Evolutionary conservation across 2,888 invertebrate genomes (phyloP).

Genomic region (Morpho deidamia): DNA sequence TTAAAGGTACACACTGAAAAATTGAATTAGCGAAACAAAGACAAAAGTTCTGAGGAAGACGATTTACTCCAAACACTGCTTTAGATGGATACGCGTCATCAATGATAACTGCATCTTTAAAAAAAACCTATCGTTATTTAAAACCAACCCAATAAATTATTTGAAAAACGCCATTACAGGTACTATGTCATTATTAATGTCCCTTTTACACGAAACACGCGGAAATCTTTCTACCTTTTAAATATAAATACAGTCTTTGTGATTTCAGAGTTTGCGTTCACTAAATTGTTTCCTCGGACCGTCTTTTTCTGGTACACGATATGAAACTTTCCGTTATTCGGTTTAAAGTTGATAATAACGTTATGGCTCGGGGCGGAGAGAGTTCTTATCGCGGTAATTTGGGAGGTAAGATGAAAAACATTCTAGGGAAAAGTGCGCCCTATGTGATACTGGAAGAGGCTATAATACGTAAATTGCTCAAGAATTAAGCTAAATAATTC

Average conservation of each 20-base stretch:
- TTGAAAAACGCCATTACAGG: conserved; percentile 9
- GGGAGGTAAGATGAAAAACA: conserved; percentile 38
- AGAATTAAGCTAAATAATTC: too few relatives aligned
- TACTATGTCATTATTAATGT: conserved; percentile 14
- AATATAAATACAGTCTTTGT: conserved; percentile 26
- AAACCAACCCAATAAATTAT: background rate
- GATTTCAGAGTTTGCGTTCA: conserved; percentile 31
- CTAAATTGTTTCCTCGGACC: conserved; percentile 28
- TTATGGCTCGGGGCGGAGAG: conserved; percentile 28
- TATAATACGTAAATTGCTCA: background rate
- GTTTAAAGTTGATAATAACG: conserved; percentile 44
- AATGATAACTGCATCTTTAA: too few relatives aligned
- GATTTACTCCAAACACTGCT: too few relatives aligned
- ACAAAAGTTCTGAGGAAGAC: too few relatives aligned
- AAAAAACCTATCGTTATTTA: too few relatives aligned
- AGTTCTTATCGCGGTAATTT: conserved; percentile 51
- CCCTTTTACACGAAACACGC: conserved; percentile 11
- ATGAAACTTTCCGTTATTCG: conserved; percentile 29
- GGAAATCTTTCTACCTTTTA: conserved; percentile 21
- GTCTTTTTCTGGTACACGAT: conserved; percentile 24
- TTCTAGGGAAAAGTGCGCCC: conserved; percentile 27
- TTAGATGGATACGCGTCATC: too few relatives aligned
- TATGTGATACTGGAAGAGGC: conserved; percentile 8
- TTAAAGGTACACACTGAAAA: too few relatives aligned
- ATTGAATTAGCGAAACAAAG: too few relatives aligned